A percentile compares a stretch with the other conserved stretches of the same genome.
phyloP scores from a whole-genome alignment of 2,888 invertebrate species.

The Xestia ashworthii region DNA sequence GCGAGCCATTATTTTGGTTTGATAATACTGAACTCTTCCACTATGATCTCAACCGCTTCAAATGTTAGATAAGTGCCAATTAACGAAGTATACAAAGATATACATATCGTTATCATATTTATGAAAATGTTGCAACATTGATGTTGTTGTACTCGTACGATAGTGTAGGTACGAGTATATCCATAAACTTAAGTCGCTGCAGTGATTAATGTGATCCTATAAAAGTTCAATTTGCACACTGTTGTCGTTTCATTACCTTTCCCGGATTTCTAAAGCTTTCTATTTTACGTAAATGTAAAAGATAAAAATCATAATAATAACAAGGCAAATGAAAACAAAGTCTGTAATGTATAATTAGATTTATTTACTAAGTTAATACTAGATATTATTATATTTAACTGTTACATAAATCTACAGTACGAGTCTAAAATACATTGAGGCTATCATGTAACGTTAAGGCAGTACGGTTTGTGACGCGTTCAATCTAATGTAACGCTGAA shows the following conservation, averaged over 20 bases:
- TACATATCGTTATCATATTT: not conserved
- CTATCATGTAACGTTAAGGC: conserved; percentile 50
- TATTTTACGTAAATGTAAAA: not conserved
- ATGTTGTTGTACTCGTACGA: not conserved
- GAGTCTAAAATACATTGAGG: conserved; percentile 60
- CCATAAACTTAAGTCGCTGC: conserved; percentile 1
- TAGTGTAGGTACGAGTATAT: too few species aligned
- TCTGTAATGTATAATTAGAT: conserved; percentile 29
- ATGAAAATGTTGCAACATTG: not conserved
- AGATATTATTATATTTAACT: conserved; percentile 56
- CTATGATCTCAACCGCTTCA: not conserved
- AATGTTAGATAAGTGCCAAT: not conserved
- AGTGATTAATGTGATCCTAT: conserved; percentile 39
- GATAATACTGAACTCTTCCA: not conserved
- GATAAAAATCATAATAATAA: not conserved
- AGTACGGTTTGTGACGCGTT: conserved; percentile 32
- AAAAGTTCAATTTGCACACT: conserved; percentile 22
- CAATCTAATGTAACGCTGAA: conserved; percentile 10
- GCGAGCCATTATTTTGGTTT: not conserved
- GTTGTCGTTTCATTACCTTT: conserved; percentile 5
- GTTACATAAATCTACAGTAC: conserved; percentile 58
- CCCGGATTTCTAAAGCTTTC: not conserved
- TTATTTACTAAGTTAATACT: conserved; percentile 58
- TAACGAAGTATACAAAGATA: not conserved
- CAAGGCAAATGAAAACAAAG: conserved; percentile 9